phyloP scores from a whole-genome alignment of 2,888 invertebrate genomes.

The Selenia dentaria region DNA sequence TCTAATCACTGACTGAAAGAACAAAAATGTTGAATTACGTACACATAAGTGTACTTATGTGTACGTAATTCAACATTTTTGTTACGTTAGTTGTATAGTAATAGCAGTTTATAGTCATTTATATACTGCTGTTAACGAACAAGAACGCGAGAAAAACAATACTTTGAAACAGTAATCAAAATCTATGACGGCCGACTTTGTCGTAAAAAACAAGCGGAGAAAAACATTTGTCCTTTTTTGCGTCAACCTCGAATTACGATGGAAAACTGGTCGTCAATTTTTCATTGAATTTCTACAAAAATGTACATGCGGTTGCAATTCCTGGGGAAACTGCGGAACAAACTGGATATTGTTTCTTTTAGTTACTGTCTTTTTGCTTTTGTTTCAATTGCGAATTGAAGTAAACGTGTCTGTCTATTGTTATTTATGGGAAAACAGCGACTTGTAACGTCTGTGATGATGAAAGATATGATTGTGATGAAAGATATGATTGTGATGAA shows the following conservation, averaged over 20 bases:
- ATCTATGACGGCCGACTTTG: slow-evolving; percentile 4
- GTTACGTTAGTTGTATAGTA: too few species aligned
- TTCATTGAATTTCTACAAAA: slow-evolving; percentile 6
- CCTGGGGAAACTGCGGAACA: slow-evolving; percentile 2
- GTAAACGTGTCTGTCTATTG: background rate
- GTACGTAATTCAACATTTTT: too few species aligned
- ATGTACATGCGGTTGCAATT: background rate
- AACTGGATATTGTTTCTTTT: slow-evolving; percentile 9
- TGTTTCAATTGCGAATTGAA: background rate
- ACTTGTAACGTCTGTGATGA: too few species aligned
- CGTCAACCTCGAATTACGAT: background rate
- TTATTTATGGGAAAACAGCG: background rate
- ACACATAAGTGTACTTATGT: too few species aligned
- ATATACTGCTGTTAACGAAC: too few species aligned
- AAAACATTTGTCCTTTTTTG: background rate
- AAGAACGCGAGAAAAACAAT: background rate
- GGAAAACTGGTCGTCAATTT: slow-evolving; percentile 13
- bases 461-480: too few species aligned
- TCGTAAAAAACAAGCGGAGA: slow-evolving; percentile 1
- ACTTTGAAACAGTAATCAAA: slow-evolving; percentile 10
- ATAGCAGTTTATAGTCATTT: too few species aligned
- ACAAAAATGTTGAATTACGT: too few species aligned
- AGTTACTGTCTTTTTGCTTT: background rate
- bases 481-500: too few species aligned
- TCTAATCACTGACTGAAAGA: too few species aligned